Percentiles rank a stretch among this genome's conserved stretches.
Evolutionary conservation across 2,113 vertebrate species (phyloP).

Genomic region (Verasper variegatus): DNA sequence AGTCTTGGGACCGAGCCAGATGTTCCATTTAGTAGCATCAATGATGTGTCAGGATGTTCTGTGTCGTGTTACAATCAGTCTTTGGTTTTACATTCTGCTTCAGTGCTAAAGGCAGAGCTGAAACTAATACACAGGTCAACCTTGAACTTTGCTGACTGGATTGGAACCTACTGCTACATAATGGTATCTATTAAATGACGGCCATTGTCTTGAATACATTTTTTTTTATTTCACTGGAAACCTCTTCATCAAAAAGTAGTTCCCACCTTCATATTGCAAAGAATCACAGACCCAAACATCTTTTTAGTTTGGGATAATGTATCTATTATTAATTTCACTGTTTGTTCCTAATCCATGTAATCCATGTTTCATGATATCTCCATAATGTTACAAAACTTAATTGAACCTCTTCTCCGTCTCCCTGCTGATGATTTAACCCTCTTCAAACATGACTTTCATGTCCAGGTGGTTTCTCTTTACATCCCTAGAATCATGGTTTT

Average conservation of each 20-base stretch:
- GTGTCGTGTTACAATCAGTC: constrained; percentile 26
- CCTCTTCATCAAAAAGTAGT: background rate
- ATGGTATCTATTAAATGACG: background rate
- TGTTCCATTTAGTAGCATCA: constrained; percentile 47
- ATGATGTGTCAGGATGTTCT: constrained; percentile 29
- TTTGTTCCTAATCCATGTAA: too few species aligned
- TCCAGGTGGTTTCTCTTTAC: too few species aligned
- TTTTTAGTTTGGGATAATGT: background rate
- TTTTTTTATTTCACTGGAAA: background rate
- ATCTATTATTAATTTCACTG: background rate
- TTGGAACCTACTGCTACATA: background rate
- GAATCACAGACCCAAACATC: too few species aligned
- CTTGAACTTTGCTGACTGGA: constrained; percentile 32
- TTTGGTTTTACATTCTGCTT: constrained; percentile 28
- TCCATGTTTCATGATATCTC: background rate
- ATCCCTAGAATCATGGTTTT: background rate
- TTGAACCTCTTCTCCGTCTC: too few species aligned
- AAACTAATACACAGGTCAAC: constrained; percentile 36
- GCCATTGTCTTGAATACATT: background rate
- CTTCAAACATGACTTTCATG: too few species aligned
- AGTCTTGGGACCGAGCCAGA: constrained; percentile 42
- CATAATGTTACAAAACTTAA: too few species aligned
- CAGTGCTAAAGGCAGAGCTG: background rate
- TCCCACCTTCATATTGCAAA: background rate
- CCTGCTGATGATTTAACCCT: too few species aligned